Evolutionary conservation across 2,888 invertebrate genomes (phyloP).

Genomic region (Drosophila colorata): DNA sequence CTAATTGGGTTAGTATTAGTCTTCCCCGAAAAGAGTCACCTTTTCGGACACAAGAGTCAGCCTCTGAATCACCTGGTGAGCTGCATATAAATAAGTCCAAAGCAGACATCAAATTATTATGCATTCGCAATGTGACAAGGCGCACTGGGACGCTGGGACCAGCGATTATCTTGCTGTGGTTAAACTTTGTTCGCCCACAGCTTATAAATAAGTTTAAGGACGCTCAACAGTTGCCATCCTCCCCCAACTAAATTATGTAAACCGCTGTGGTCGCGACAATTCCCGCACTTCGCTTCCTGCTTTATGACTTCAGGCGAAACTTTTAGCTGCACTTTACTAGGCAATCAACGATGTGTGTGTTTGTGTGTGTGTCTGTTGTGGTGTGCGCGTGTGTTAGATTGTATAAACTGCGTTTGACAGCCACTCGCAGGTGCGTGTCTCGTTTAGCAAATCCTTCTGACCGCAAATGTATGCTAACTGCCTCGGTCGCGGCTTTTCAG

Average conservation of each 20-base stretch:
- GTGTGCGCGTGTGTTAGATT: conserved; percentile 1
- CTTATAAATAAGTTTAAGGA: conserved; percentile 21
- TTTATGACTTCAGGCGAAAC: conserved; percentile 19
- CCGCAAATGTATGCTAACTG: conserved; percentile 24
- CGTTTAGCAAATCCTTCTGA: conserved; percentile 20
- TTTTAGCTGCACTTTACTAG: conserved; percentile 30
- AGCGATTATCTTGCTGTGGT: not conserved
- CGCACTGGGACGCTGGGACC: not conserved
- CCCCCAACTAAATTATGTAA: conserved; percentile 36
- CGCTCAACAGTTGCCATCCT: not conserved
- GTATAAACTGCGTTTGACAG: conserved; percentile 29
- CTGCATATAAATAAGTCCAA: conserved; percentile 1
- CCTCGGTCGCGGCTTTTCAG: conserved; percentile 11
- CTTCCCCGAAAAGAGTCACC: too few species aligned
- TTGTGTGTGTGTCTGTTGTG: not conserved
- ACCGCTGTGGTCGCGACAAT: conserved; percentile 30
- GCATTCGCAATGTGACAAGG: conserved; percentile 4
- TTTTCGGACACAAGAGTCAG: not conserved
- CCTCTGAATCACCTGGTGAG: not conserved
- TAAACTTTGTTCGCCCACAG: not conserved
- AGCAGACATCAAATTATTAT: conserved; percentile 9
- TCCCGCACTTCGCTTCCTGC: conserved; percentile 7
- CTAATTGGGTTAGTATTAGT: conserved; percentile 7
- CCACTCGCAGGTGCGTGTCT: conserved; percentile 42
- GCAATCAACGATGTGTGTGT: conserved; percentile 29